Evolutionary conservation across 1,140 invertebrate species (phyloP), one percentile per base, ranked within the genome.

Genomic region (Caenorhabditis latens): DNA sequence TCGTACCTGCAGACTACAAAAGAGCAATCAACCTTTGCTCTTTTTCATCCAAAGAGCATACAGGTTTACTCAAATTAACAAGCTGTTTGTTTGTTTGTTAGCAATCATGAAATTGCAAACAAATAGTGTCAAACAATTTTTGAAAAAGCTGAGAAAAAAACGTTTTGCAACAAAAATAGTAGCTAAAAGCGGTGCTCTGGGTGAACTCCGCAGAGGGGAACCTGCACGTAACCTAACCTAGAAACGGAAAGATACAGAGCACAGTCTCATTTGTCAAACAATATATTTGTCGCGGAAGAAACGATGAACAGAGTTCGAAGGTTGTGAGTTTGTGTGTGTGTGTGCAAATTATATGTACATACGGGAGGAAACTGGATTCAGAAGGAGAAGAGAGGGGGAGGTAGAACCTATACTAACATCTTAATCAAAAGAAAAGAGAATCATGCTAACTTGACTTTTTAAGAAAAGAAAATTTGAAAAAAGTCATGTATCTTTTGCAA

Each of bases 261-360:
- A 32, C 40, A 13, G 61, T 65, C 6, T 43, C 42, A 4, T 79
- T 79, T 9, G 14, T 63, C 71, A 79, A 79, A 79, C 71, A 79
- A 50, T 79, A 50, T 32, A 32, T 32, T 32, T 32, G 32, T 32
- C n/a, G 43, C 9, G n/a, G 65, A 71, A 79, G 71, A 79, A 79
- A 43, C 50, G n/a, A 24, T 53, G 65, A 79, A 79, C 71, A 79
- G 71, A 79, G 71, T 79, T 79, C 71, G 71, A 50, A 79, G 71
- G 71, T 79, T 79, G 50, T 53, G 32, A 32, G 32, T 32, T 43
- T 71, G 65, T 79, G 50, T 53, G 65, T 79, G 50, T 53, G 71
- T 71, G 65, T 79, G 71, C 71, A 79, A 79, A 79, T 79, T 79
- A 79, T 79, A 79, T 53, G 71, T 79, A 79, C 46, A 40, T 67